These are phyloP conservation scores for Trichopria drosophilae DNA, from an alignment of 2,888 invertebrate genomes.

Conservation along the genomic window DNA sequence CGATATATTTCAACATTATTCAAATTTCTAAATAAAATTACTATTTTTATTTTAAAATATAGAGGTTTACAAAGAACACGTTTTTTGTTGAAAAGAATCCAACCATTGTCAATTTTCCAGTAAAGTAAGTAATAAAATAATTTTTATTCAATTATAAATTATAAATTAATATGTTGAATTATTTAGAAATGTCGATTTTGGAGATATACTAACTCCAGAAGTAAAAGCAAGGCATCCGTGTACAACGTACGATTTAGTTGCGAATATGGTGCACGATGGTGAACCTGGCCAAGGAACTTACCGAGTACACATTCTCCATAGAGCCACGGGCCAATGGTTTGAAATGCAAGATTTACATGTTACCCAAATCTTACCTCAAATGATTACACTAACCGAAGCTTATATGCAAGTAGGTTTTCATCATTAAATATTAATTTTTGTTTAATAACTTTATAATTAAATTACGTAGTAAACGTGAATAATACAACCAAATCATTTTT, in stretches of 20 bases:
- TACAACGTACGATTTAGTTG: conserved; percentile 95
- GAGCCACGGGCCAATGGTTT: conserved; percentile 80
- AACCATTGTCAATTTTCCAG: conserved; percentile 99
- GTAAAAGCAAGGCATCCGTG: conserved; percentile 73
- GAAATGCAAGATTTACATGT: conserved; percentile 93
- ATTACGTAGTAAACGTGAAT: neutral
- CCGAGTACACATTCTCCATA: conserved; percentile 89
- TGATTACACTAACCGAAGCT: conserved; percentile 98
- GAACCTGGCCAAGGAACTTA: conserved; percentile 94
- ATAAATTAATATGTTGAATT: conserved; percentile 22
- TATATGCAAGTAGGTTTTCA: conserved; percentile 80
- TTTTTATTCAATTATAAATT: neutral
- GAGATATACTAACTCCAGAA: conserved; percentile 88
- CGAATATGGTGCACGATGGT: conserved; percentile 98
- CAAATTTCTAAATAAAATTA: neutral
- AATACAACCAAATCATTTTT: conserved; percentile 12
- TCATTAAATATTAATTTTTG: neutral
- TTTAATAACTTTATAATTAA: neutral
- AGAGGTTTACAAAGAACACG: conserved; percentile 96
- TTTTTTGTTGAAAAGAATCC: conserved; percentile 99
- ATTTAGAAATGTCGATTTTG: conserved; percentile 92
- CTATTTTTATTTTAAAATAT: conserved; percentile 41
- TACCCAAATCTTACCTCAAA: conserved; percentile 96
- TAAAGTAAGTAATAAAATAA: conserved; percentile 73
- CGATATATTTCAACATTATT: conserved; percentile 2